Conservation (phyloP, 37 sponge, comb jelly and placozoan species). For the Cladorhizidae sp. region DNA sequence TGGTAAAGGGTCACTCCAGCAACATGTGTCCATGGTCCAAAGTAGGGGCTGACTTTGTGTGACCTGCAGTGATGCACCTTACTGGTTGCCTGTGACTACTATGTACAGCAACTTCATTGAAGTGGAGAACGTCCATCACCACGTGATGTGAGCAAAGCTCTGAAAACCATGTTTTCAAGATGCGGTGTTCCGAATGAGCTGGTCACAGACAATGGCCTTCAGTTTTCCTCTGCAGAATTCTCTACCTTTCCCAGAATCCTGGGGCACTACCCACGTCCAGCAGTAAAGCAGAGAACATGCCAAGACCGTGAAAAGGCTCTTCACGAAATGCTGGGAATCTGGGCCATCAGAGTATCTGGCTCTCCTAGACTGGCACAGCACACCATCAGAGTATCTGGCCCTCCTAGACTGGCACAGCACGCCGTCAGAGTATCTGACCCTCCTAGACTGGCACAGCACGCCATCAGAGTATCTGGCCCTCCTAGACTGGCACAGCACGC, state of each 20-base stretch:
- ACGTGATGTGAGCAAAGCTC: too few species aligned
- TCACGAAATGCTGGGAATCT: slow-evolving; percentile 32
- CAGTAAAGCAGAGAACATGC: slow-evolving; percentile 62
- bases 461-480: too few species aligned
- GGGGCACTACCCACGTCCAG: slow-evolving; percentile 52
- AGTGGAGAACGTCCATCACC: slow-evolving; percentile 17
- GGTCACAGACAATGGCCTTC: too few species aligned
- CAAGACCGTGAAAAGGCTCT: slow-evolving; percentile 46
- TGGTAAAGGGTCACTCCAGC: slow-evolving; percentile 22
- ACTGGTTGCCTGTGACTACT: too few species aligned
- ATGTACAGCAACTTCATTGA: slow-evolving; percentile 38
- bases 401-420: too few species aligned
- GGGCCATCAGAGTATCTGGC: slow-evolving; percentile 44
- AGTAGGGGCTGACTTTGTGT: slow-evolving; percentile 47
- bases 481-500: too few species aligned
- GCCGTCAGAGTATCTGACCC: too few species aligned
- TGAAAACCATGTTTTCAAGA: slow-evolving; percentile 33
- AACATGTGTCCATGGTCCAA: slow-evolving; percentile 51
- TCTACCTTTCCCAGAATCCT: slow-evolving; percentile 15
- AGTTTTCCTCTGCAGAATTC: slow-evolving; percentile 32
- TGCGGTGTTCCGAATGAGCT: slow-evolving; percentile 31
- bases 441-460: too few species aligned
- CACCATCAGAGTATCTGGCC: slow-evolving; percentile 49
- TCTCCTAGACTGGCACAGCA: slow-evolving; percentile 64
- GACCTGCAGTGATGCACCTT: slow-evolving; percentile 32